These are phyloP conservation scores for Ptychoptera albimana DNA, from an alignment of 2,888 invertebrate genomes.

Conservation along the genomic window DNA sequence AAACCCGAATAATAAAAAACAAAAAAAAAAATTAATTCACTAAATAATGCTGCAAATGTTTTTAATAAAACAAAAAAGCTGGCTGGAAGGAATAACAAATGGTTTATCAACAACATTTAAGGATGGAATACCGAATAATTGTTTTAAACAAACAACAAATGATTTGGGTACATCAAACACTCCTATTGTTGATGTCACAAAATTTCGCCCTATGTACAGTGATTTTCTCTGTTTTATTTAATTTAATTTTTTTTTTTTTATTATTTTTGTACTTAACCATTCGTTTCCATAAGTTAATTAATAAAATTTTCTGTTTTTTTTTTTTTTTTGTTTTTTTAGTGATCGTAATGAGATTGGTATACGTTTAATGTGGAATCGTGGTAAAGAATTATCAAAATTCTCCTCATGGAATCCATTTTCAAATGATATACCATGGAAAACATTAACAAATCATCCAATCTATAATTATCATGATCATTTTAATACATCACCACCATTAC, in stretches of 20 bases:
- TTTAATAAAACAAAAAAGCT: constrained; percentile 6
- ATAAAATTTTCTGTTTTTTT: constrained; percentile 11
- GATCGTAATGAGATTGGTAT: constrained; percentile 58
- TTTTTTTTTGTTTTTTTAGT: constrained; percentile 29
- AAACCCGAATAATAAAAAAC: too few relatives aligned
- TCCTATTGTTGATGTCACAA: constrained; percentile 11
- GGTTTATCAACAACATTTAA: constrained; percentile 13
- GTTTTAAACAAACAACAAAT: constrained; percentile 7
- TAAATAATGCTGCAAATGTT: background rate
- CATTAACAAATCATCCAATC: constrained; percentile 67
- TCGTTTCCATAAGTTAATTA: background rate
- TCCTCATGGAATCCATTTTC: constrained; percentile 79
- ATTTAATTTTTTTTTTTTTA: background rate
- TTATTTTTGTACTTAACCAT: background rate
- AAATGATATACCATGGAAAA: constrained; percentile 59
- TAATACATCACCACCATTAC: constrained; percentile 9
- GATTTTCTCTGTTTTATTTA: background rate
- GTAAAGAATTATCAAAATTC: constrained; percentile 45
- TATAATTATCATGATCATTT: constrained; percentile 51
- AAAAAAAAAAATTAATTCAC: background rate
- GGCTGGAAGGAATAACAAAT: constrained; percentile 15
- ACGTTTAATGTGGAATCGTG: constrained; percentile 62
- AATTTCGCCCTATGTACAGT: constrained; percentile 14
- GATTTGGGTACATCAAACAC: background rate
- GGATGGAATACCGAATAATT: constrained; percentile 6